Conservation (phyloP, 2,113 vertebrate species). For the Lophius piscatorius region DNA sequence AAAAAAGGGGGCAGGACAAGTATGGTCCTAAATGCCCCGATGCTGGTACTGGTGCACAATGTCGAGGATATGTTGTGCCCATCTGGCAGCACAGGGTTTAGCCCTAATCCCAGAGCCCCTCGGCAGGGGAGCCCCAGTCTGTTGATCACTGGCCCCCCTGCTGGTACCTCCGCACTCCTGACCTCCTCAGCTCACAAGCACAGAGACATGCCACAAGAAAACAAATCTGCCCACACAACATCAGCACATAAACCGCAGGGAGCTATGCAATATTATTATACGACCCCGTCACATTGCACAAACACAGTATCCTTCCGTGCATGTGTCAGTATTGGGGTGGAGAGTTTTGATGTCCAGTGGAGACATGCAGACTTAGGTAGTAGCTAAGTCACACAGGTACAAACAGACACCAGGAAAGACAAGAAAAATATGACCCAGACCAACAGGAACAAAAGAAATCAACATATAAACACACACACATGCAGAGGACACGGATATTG, state of each 20-base stretch:
- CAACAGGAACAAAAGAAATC: constrained; percentile 32
- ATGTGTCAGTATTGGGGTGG: constrained; percentile 35
- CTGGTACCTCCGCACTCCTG: constrained; percentile 76
- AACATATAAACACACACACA: constrained; percentile 27
- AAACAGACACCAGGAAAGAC: constrained; percentile 40
- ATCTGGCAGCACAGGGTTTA: constrained; percentile 96
- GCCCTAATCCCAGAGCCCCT: constrained; percentile 94
- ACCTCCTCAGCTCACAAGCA: constrained; percentile 81
- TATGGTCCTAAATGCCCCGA: constrained; percentile 38
- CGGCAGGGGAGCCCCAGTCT: constrained; percentile 90
- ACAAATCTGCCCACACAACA: constrained; percentile 30
- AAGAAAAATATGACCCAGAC: constrained; percentile 43
- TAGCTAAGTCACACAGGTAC: constrained; percentile 22
- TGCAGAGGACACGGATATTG: constrained; percentile 43
- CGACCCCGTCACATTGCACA: constrained; percentile 4
- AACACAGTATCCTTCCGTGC: constrained; percentile 22
- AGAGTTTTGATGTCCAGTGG: constrained; percentile 20
- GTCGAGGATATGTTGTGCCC: constrained; percentile 87
- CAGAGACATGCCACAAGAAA: constrained; percentile 41
- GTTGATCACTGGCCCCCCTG: constrained; percentile 86
- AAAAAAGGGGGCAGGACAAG: constrained; percentile 27
- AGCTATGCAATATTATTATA: constrained; percentile 1
- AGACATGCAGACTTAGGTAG: constrained; percentile 24
- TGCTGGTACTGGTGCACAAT: constrained; percentile 51
- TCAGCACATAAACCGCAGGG: constrained; percentile 23